These are phyloP conservation scores for Pachyuromys duprasi DNA, from an alignment of 2,797 vertebrate genomes.

Conservation along the genomic window DNA sequence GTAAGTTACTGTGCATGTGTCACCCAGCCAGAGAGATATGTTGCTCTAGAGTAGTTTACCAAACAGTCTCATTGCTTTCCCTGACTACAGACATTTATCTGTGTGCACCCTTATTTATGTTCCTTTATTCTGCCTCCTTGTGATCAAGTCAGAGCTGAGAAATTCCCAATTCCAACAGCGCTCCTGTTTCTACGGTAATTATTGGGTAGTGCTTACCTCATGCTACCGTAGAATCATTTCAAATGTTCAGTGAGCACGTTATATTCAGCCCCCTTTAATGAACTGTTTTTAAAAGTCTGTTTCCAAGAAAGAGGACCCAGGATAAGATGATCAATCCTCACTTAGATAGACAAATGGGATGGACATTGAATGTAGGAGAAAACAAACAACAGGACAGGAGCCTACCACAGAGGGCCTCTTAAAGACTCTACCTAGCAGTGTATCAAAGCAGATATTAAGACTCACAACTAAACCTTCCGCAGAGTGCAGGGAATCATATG, in stretches of 20 bases:
- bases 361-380: no score
- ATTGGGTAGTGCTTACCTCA: background rate
- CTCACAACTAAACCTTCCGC: no score
- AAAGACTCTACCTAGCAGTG: no score
- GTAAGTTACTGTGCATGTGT: background rate
- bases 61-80: background rate
- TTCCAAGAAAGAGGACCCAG: no score
- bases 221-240: background rate
- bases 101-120: background rate
- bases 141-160: background rate
- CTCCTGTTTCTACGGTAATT: background rate
- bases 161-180: background rate
- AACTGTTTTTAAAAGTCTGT: background rate
- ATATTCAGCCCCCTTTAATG: background rate
- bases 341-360: no score
- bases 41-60: background rate
- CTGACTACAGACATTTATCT: background rate
- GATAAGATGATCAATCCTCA: no score
- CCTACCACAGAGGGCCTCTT: no score
- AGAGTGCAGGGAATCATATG: no score
- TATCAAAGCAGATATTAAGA: no score
- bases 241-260: background rate
- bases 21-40: background rate
- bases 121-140: background rate
- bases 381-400: no score